phyloP scores from a whole-genome alignment of 2,888 invertebrate species.

The Drosophila barbarae region DNA sequence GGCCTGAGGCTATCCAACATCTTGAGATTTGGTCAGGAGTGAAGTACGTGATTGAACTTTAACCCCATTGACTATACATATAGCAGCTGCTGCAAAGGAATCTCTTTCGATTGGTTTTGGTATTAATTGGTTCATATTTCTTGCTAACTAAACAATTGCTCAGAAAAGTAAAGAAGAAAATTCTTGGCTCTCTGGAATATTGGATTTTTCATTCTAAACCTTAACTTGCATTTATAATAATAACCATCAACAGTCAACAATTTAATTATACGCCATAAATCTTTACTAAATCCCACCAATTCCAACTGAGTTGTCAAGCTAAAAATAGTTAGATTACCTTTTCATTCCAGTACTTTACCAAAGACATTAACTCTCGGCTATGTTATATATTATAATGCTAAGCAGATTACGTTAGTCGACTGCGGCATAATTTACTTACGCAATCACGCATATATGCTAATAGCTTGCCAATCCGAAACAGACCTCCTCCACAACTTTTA shows the following conservation, averaged over 20 bases:
- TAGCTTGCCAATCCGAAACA: slow-evolving; percentile 41
- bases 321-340: slow-evolving; percentile 1
- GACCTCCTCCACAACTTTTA: slow-evolving; percentile 41
- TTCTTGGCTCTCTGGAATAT: too few relatives aligned
- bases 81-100: slow-evolving; percentile 44
- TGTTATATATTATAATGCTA: slow-evolving; percentile 7
- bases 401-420: slow-evolving; percentile 7
- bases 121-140: slow-evolving; percentile 22
- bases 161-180: not conserved
- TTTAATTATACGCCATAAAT: not conserved
- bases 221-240: too few relatives aligned
- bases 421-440: slow-evolving; percentile 25
- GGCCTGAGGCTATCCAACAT: slow-evolving; percentile 17
- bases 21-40: slow-evolving; percentile 14
- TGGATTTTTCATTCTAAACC: too few relatives aligned
- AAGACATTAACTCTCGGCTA: slow-evolving; percentile 2
- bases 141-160: not conserved
- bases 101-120: slow-evolving; percentile 25
- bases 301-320: not conserved
- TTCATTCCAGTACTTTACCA: not conserved
- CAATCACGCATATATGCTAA: slow-evolving; percentile 34
- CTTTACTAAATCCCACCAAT: not conserved
- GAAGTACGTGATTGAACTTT: slow-evolving; percentile 60
- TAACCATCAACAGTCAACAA: not conserved
- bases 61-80: slow-evolving; percentile 59